Evolutionary conservation across 2,888 invertebrate species (phyloP).

Genomic region (Caenorhabditis zanzibari): DNA sequence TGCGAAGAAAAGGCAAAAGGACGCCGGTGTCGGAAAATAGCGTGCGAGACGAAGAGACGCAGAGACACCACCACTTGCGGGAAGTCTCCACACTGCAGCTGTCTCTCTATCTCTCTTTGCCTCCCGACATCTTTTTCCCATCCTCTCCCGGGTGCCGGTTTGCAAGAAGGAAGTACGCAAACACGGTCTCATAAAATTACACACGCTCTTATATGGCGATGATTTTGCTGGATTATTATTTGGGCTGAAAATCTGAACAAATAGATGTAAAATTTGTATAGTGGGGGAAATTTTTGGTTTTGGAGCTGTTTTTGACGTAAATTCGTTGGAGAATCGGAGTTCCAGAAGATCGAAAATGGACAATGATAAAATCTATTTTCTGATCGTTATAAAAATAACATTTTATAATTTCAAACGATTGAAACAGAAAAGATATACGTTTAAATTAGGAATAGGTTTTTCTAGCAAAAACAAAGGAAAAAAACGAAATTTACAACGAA

Average conservation of each 20-base stretch:
- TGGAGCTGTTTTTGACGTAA: too few species aligned
- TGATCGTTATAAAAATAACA: too few species aligned
- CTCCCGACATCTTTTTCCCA: background rate
- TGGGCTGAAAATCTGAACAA: background rate
- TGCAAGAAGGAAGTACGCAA: constrained; percentile 25
- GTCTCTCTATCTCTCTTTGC: constrained; percentile 15
- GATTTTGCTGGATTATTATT: background rate
- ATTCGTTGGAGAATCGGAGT: too few species aligned
- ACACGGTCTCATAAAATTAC: background rate
- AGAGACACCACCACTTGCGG: constrained; percentile 30
- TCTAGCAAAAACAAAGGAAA: too few species aligned
- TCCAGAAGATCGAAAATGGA: too few species aligned
- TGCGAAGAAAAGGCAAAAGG: constrained; percentile 9
- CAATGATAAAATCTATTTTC: too few species aligned
- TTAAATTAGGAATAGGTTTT: too few species aligned
- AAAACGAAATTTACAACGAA: too few species aligned
- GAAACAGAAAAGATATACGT: too few species aligned
- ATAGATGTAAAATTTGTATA: too few species aligned
- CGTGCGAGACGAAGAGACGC: constrained; percentile 4
- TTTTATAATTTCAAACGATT: too few species aligned
- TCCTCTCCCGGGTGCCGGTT: constrained; percentile 20
- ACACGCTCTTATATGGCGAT: background rate
- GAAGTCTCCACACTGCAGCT: constrained; percentile 32
- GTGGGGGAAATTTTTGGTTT: too few species aligned
- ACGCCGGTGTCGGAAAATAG: background rate